Conservation (phyloP, 1,140 invertebrate species). For the Drosophila navojoa region DNA sequence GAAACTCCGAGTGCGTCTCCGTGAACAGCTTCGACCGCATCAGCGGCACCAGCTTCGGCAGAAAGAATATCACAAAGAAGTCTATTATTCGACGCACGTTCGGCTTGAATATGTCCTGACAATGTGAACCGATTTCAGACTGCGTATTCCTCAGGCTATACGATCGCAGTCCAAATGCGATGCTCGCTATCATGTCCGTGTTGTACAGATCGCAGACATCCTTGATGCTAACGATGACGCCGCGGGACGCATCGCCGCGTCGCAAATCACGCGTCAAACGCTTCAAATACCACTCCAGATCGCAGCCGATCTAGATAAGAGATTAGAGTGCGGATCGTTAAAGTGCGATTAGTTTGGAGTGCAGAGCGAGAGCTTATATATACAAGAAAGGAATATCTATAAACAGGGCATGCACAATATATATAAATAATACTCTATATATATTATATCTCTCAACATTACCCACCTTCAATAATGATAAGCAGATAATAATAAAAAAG, state of each 20-base stretch:
- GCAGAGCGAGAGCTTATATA: neutral
- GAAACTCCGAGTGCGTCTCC: constrained; percentile 67
- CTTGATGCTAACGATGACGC: constrained; percentile 80
- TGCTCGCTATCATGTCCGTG: constrained; percentile 87
- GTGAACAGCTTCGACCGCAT: constrained; percentile 65
- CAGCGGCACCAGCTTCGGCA: constrained; percentile 79
- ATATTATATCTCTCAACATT: no score
- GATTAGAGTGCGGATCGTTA: neutral
- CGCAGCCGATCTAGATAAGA: constrained; percentile 61
- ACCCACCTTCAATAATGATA: no score
- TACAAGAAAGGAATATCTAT: neutral
- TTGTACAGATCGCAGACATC: constrained; percentile 85
- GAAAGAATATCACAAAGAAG: constrained; percentile 84
- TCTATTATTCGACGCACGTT: constrained; percentile 85
- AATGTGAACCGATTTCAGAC: constrained; percentile 84
- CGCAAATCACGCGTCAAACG: constrained; percentile 66
- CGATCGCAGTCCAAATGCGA: constrained; percentile 86
- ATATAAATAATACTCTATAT: no score
- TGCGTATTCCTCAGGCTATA: constrained; percentile 85
- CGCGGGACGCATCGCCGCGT: constrained; percentile 49
- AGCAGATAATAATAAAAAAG: neutral
- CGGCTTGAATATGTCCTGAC: constrained; percentile 85
- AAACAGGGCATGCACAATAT: no score
- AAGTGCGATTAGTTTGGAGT: neutral
- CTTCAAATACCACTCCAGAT: constrained; percentile 74